phyloP scores from a whole-genome alignment of 2,888 invertebrate species.

The Keiferia lycopersicella region DNA sequence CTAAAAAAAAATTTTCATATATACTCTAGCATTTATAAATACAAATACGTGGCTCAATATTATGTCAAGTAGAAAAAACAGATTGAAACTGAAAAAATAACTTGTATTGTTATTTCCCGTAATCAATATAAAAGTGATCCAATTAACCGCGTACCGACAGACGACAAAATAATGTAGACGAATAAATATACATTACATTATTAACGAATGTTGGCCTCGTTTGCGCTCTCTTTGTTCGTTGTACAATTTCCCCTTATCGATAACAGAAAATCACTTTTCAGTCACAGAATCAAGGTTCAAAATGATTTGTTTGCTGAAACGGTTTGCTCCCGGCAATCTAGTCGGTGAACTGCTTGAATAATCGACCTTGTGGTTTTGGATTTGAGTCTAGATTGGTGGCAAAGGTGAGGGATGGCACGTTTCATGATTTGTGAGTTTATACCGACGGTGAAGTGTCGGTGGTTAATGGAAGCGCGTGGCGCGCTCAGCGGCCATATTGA shows the following conservation, averaged over 20 bases:
- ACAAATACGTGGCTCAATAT: neutral
- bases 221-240: conserved; percentile 80
- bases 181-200: conserved; percentile 81
- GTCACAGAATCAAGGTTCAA: conserved; percentile 68
- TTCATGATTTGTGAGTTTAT: conserved; percentile 82
- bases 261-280: conserved; percentile 74
- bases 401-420: conserved; percentile 57
- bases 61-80: neutral
- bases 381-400: conserved; percentile 56
- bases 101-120: conserved; percentile 28
- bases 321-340: conserved; percentile 65
- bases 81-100: neutral
- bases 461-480: conserved; percentile 79
- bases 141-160: conserved; percentile 64
- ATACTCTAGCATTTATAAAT: too few relatives aligned
- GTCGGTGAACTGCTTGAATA: conserved; percentile 42
- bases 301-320: conserved; percentile 65
- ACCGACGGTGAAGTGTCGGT: conserved; percentile 80
- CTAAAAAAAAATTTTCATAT: neutral
- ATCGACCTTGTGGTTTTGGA: conserved; percentile 47
- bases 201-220: conserved; percentile 81
- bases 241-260: conserved; percentile 65
- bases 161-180: conserved; percentile 72
- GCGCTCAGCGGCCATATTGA: conserved; percentile 78
- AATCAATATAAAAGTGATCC: conserved; percentile 54